Percentiles rank a stretch among this genome's conserved stretches.
Evolutionary conservation across 2,797 vertebrate genomes (phyloP).

Genomic region (Hippopotamyrus pictus): DNA sequence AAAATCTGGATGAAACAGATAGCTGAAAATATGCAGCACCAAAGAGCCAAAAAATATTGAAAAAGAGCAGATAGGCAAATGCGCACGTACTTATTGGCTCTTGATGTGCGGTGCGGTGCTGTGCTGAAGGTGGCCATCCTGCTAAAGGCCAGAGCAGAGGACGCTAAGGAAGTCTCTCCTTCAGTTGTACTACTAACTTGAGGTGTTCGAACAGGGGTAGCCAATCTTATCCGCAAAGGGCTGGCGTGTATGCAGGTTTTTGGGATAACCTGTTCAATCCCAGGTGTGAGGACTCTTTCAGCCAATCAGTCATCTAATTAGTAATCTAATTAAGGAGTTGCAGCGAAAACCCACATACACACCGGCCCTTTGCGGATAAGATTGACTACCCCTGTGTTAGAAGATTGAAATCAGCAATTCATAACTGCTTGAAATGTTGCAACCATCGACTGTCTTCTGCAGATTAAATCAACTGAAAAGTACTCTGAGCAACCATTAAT

Average conservation of each 20-base stretch:
- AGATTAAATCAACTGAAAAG: background rate
- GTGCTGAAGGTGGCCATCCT: conserved; percentile 34
- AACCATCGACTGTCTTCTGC: background rate
- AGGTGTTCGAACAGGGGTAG: background rate
- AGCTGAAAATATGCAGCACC: background rate
- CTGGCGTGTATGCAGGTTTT: no score
- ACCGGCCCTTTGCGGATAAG: no score
- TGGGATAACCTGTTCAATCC: no score
- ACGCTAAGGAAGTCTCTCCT: background rate
- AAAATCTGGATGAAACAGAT: background rate
- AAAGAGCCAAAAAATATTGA: background rate
- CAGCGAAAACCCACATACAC: no score
- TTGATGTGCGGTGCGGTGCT: conserved; percentile 33
- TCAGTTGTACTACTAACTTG: background rate
- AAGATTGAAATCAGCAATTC: background rate
- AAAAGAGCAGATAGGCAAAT: background rate
- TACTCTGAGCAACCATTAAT: background rate
- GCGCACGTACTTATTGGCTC: conserved; percentile 8
- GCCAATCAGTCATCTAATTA: no score
- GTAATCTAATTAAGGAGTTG: no score
- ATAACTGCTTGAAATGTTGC: background rate
- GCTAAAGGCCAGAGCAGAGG: background rate
- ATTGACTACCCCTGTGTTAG: background rate
- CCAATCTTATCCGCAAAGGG: no score
- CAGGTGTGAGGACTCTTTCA: no score